These are phyloP conservation scores for Bambusicola thoracicus DNA, from an alignment of 2,113 vertebrate genomes.

Conservation along the genomic window DNA sequence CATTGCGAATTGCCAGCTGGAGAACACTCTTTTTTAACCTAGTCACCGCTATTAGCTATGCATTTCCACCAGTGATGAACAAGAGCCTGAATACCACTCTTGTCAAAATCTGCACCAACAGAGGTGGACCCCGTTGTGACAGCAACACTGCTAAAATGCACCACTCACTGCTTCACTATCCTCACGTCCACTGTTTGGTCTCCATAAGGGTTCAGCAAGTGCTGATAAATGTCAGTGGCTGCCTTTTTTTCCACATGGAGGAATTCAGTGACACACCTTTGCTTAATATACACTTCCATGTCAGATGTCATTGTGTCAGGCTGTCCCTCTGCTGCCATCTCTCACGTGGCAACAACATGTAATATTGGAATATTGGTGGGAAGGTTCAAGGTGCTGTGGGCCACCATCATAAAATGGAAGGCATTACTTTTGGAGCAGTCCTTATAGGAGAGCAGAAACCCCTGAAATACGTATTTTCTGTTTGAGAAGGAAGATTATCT, in stretches of 20 bases:
- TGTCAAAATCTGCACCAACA: too few species aligned
- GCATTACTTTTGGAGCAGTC: not conserved
- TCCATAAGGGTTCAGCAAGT: not conserved
- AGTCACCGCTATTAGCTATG: not conserved
- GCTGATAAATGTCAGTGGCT: not conserved
- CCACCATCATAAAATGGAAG: not conserved
- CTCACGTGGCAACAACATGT: not conserved
- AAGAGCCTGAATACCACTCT: not conserved
- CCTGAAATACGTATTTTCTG: not conserved
- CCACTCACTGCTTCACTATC: not conserved
- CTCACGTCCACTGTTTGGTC: not conserved
- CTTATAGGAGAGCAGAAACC: not conserved
- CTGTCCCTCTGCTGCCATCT: not conserved
- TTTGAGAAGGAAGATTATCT: not conserved
- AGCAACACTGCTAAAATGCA: not conserved
- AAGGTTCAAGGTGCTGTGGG: not conserved
- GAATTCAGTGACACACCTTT: too few species aligned
- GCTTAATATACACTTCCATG: too few species aligned
- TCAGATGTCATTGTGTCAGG: not conserved
- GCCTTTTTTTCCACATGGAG: not conserved
- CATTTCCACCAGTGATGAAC: not conserved
- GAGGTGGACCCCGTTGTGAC: not conserved
- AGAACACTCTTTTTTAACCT: not conserved
- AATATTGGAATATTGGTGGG: too few species aligned
- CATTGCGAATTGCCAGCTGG: not conserved